Conservation (phyloP, 1,140 invertebrate species). For the Meloidogyne chitwoodi region DNA sequence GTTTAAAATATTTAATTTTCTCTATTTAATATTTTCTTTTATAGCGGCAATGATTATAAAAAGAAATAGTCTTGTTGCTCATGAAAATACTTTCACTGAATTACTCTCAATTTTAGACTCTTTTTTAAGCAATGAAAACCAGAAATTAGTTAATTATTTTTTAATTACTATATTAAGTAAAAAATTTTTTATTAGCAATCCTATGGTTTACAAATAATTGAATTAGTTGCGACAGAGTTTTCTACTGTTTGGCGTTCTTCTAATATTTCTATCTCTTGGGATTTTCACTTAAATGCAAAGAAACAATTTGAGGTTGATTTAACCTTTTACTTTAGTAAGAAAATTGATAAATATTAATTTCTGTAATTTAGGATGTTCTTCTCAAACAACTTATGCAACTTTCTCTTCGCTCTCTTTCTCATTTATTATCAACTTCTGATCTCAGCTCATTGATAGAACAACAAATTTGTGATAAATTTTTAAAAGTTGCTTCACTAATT, state of each 20-base stretch:
- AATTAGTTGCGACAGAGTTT: constrained; percentile 26
- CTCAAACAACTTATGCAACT: constrained; percentile 30
- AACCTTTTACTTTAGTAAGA: no score
- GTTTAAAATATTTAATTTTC: background rate
- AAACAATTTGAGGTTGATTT: constrained; percentile 21
- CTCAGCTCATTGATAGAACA: constrained; percentile 18
- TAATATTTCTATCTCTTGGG: constrained; percentile 24
- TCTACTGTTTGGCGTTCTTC: constrained; percentile 23
- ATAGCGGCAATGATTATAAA: constrained; percentile 13
- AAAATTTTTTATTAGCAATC: constrained; percentile 16
- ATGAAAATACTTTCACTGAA: constrained; percentile 5
- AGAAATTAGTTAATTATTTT: constrained; percentile 11
- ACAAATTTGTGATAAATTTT: constrained; percentile 28
- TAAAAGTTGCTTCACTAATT: constrained; percentile 24
- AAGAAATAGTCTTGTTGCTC: background rate
- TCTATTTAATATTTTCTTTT: constrained; percentile 4
- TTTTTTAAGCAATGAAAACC: constrained; percentile 16
- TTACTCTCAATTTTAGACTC: constrained; percentile 15
- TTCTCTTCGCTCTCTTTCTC: constrained; percentile 22
- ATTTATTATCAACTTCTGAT: constrained; percentile 14
- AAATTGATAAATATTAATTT: no score
- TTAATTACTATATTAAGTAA: background rate
- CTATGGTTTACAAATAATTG: constrained; percentile 28
- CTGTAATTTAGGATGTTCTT: constrained; percentile 17
- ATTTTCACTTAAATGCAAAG: constrained; percentile 28